A percentile compares a stretch with the other conserved stretches of the same genome.
Conservation (phyloP, 2,797 vertebrate genomes). For the Todus mexicanus region DNA sequence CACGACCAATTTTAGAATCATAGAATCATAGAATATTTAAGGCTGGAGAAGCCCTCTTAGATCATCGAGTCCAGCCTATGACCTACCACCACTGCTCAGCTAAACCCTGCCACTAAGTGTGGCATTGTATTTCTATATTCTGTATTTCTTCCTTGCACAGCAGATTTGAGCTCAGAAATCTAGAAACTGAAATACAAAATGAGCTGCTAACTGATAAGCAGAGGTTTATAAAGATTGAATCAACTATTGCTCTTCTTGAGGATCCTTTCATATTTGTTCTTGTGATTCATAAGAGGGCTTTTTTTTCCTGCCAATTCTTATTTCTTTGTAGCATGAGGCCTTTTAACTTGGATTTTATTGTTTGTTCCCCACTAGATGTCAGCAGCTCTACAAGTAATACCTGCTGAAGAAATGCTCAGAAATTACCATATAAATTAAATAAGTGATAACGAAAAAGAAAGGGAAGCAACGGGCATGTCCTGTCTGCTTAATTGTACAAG, state of each 20-base stretch:
- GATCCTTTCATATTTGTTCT: background rate
- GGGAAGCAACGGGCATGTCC: background rate
- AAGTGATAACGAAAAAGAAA: background rate
- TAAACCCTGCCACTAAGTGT: too few species aligned
- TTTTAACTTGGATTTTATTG: background rate
- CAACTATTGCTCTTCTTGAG: background rate
- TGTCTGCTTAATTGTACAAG: background rate
- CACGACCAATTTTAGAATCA: background rate
- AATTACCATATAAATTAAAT: background rate
- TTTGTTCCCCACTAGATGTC: conserved; percentile 32
- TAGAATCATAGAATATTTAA: too few species aligned
- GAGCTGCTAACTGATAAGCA: background rate
- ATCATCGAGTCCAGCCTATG: too few species aligned
- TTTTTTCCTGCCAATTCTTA: background rate
- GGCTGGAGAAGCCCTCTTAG: too few species aligned
- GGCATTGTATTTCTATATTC: too few species aligned
- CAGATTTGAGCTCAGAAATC: background rate
- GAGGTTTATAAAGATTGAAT: background rate
- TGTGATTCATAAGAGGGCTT: background rate
- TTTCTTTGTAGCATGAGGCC: background rate
- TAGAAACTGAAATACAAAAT: background rate
- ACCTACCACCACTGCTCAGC: too few species aligned
- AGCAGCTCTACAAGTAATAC: background rate
- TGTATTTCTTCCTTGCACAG: background rate
- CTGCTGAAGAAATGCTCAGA: background rate